phyloP scores from a whole-genome alignment of 2,113 vertebrate genomes.

The Dicerorhinus sumatrensis region DNA sequence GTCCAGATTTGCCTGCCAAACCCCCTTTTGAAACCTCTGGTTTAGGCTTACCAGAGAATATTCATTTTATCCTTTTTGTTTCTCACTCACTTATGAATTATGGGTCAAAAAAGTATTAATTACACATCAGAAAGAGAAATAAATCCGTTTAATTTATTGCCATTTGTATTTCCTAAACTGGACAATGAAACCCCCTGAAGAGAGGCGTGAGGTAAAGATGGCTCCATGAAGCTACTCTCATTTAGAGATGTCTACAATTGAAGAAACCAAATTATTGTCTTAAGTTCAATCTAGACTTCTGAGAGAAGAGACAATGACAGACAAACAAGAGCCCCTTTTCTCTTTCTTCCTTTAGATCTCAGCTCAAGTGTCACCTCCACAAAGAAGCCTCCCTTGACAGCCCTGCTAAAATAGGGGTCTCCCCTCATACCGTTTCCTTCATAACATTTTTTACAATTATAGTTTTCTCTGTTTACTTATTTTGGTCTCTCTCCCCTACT shows the following conservation, averaged over 20 bases:
- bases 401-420: neutral
- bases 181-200: neutral
- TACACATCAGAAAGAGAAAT: neutral
- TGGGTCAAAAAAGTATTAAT: neutral
- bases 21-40: neutral
- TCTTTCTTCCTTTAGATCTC: neutral
- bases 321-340: neutral
- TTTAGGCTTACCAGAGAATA: neutral
- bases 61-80: neutral
- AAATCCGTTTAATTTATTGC: neutral
- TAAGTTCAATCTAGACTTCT: neutral
- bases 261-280: neutral
- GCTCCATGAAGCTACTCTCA: neutral
- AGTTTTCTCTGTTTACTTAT: neutral
- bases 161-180: neutral
- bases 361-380: neutral
- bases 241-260: neutral
- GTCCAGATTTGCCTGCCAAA: neutral
- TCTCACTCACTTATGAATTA: neutral
- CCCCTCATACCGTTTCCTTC: neutral
- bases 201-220: neutral
- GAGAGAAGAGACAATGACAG: neutral
- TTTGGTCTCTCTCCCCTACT: neutral
- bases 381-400: neutral
- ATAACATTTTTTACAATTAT: neutral